Evolutionary conservation across 2,888 invertebrate genomes (phyloP).

Genomic region (Epinotia ramella): DNA sequence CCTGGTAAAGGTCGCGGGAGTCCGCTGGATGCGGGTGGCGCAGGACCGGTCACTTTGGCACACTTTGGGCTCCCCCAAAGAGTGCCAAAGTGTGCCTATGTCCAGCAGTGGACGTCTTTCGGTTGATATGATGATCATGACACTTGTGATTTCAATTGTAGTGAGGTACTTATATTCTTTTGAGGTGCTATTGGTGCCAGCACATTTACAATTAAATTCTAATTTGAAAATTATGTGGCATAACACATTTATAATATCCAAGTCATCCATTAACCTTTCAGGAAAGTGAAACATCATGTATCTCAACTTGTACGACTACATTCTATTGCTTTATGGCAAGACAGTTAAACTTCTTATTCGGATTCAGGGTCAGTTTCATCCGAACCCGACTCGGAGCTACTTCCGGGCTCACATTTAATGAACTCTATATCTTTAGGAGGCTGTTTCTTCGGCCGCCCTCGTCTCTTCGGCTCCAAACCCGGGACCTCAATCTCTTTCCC

Average conservation of each 20-base stretch:
- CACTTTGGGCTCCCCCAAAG: too few species aligned
- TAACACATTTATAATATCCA: neutral
- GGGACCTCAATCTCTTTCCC: slow-evolving; percentile 51
- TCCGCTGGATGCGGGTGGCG: too few species aligned
- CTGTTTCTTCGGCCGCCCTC: slow-evolving; percentile 56
- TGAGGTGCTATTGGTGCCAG: neutral
- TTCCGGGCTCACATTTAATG: slow-evolving; percentile 78
- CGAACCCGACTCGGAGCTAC: slow-evolving; percentile 66
- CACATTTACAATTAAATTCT: neutral
- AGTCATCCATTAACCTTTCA: neutral
- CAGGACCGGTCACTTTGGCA: too few species aligned
- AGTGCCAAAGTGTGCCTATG: too few species aligned
- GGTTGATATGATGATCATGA: too few species aligned
- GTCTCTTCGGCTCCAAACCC: slow-evolving; percentile 51
- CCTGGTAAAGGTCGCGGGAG: too few species aligned
- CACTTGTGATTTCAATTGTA: too few species aligned
- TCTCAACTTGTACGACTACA: neutral
- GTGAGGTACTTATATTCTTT: neutral
- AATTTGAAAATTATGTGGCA: neutral
- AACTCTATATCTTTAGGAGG: slow-evolving; percentile 73
- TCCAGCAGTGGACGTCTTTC: too few species aligned
- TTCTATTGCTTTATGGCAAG: neutral
- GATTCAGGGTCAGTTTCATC: slow-evolving; percentile 62
- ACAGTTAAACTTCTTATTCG: slow-evolving; percentile 47
- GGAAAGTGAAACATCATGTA: neutral